Evolutionary conservation across 2,113 vertebrate species (phyloP).

Genomic region (Chionodraco myersi): DNA sequence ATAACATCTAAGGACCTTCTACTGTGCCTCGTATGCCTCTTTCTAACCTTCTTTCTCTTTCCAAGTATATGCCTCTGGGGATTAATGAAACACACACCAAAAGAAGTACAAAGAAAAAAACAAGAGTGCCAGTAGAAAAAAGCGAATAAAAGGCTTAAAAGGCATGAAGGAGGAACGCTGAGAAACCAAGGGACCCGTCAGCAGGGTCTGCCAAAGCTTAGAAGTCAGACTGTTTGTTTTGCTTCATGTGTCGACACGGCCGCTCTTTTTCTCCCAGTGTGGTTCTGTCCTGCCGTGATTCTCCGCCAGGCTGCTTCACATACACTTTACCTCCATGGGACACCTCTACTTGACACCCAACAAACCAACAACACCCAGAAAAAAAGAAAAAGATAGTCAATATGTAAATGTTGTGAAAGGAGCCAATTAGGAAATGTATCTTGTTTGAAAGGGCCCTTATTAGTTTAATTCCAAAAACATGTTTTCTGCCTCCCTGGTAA

Average conservation of each 20-base stretch:
- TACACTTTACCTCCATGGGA: conserved; percentile 52
- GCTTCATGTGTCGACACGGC: conserved; percentile 66
- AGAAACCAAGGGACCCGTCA: conserved; percentile 73
- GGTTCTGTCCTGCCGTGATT: conserved; percentile 45
- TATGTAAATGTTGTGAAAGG: conserved; percentile 85
- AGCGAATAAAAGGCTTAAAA: conserved; percentile 73
- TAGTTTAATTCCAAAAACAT: conserved; percentile 85
- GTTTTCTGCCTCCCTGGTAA: conserved; percentile 77
- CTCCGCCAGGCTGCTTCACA: conserved; percentile 23
- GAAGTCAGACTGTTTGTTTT: conserved; percentile 77
- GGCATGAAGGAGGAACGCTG: conserved; percentile 78
- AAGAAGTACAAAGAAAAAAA: conserved; percentile 47
- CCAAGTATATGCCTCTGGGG: conserved; percentile 30
- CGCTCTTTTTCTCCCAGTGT: conserved; percentile 55
- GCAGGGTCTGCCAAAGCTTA: conserved; percentile 70
- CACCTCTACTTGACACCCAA: conserved; percentile 47
- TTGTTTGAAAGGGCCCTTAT: conserved; percentile 81
- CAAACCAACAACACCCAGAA: conserved; percentile 31
- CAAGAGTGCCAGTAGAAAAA: conserved; percentile 64
- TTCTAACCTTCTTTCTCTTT: conserved; percentile 4
- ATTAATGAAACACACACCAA: conserved; percentile 73
- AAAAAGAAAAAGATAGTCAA: conserved; percentile 42
- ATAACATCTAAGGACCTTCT: conserved; percentile 6
- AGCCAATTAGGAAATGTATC: conserved; percentile 82
- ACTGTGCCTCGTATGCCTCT: background rate